Evolutionary conservation across 2,113 vertebrate genomes (phyloP).

Genomic region (Nothoprocta perdicaria): DNA sequence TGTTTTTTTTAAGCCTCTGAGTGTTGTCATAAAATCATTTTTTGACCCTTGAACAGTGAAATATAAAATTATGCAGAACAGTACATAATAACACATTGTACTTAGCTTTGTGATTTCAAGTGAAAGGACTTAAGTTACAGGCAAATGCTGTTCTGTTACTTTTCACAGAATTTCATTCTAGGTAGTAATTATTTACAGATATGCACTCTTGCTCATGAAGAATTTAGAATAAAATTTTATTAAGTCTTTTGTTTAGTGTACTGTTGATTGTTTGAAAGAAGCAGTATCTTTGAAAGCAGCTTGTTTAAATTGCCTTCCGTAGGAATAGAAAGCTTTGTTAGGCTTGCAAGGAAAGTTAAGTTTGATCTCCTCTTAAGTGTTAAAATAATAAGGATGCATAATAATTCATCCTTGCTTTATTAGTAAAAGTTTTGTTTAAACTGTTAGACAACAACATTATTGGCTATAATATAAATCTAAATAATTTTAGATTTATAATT

Average conservation of each 20-base stretch:
- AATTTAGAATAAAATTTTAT: neutral
- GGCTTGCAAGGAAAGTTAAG: neutral
- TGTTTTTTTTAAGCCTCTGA: too few relatives aligned
- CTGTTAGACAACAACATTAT: neutral
- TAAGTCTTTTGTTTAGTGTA: neutral
- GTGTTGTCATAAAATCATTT: neutral
- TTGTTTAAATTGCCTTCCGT: neutral
- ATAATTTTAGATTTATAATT: too few relatives aligned
- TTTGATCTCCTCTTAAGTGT: neutral
- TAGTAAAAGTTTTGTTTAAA: neutral
- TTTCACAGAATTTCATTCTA: neutral
- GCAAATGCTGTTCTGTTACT: neutral
- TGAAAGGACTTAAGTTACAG: neutral
- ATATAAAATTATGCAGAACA: neutral
- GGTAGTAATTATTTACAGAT: neutral
- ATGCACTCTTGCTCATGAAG: neutral
- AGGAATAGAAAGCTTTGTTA: neutral
- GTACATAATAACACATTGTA: neutral
- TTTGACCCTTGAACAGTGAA: neutral
- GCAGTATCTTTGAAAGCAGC: neutral
- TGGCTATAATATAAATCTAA: neutral
- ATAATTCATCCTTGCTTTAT: neutral
- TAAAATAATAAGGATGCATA: neutral
- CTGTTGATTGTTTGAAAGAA: neutral
- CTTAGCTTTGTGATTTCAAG: neutral